Conservation (phyloP, 1,140 invertebrate species). For the Apis laboriosa region DNA sequence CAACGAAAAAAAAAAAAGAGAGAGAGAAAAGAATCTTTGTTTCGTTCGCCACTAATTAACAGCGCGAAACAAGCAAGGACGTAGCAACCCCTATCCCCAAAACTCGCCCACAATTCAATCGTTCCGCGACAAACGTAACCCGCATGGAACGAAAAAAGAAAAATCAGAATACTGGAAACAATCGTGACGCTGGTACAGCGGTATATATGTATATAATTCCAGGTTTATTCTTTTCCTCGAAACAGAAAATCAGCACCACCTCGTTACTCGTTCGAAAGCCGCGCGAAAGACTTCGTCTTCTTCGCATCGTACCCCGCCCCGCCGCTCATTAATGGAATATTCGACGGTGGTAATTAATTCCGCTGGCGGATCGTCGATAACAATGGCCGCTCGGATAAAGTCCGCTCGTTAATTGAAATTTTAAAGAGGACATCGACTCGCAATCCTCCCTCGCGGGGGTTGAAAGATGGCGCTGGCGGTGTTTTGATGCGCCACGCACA, state of each 20-base stretch:
- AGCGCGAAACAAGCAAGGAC: not conserved
- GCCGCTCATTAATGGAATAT: slow-evolving; percentile 43
- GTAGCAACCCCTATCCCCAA: too few relatives aligned
- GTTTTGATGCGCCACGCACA: not conserved
- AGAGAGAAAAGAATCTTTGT: too few relatives aligned
- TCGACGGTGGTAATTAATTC: slow-evolving; percentile 37
- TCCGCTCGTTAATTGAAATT: slow-evolving; percentile 39
- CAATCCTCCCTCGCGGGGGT: not conserved
- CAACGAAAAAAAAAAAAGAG: too few relatives aligned
- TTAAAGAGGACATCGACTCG: slow-evolving; percentile 20
- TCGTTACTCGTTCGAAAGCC: slow-evolving; percentile 8
- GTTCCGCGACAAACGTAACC: too few relatives aligned
- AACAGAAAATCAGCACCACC: not conserved
- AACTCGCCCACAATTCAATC: not conserved
- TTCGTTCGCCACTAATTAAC: not conserved
- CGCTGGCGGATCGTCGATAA: slow-evolving; percentile 22
- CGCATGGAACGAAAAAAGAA: not conserved
- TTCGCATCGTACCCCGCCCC: not conserved
- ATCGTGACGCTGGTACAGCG: not conserved
- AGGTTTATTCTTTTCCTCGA: not conserved
- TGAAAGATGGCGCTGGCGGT: not conserved
- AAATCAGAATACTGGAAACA: not conserved
- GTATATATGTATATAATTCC: too few relatives aligned
- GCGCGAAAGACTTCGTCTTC: not conserved
- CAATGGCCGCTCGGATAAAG: slow-evolving; percentile 30